Base-by-base conservation (phyloP, 2,797 vertebrate genomes). In the Eleutherodactylus coqui region DNA sequence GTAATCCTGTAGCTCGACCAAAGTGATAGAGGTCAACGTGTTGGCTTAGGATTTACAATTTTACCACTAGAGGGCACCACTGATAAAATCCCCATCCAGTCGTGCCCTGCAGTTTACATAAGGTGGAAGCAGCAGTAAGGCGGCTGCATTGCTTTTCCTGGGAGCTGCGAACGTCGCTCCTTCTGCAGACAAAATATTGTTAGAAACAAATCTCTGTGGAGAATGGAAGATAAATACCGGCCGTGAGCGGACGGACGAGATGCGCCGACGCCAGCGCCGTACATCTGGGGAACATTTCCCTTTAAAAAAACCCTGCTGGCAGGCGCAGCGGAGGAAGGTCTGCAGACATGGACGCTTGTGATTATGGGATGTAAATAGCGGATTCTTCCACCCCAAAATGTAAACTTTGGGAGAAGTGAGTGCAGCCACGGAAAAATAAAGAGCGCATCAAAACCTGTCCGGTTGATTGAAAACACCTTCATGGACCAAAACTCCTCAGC, bases 331-430 rank as follows among this genome's bases (percentile, higher is more conserved):
- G 19, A 53, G 80, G 47, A 36, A 58, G 81, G 67, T 34, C 3
- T 62, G 55, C 10, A 47, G 75, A 58, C 75, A 51, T n/a, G 43
- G 75, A 13, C 32, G 38, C n/a, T 75, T 86, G 85, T 86, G 78
- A 82, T 86, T 81, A 86, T 5, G 38, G 78, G 77, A 86, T 86
- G 77, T 81, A 86, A 86, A 86, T 85, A 80, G 75, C 51, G 41
- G 77, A 73, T 73, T 85, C 47, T 73, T 47, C 49, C 14, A 73
- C 14, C 24, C 32, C 29, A 41, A 75, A 51, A 86, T 82, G 69
- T 81, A 81, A 75, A 86, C 69, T 47, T 62, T 21, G 10, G 77
- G n/a, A 29, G 77, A 36, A n/a, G 24, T 45, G 11, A 14, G 27
- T 24, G 27, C 21, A 0, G 21, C 9, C 62, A 14, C 32, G 29